Evolutionary conservation across 2,797 vertebrate species (phyloP).

Genomic region (Oreochromis grahami): DNA sequence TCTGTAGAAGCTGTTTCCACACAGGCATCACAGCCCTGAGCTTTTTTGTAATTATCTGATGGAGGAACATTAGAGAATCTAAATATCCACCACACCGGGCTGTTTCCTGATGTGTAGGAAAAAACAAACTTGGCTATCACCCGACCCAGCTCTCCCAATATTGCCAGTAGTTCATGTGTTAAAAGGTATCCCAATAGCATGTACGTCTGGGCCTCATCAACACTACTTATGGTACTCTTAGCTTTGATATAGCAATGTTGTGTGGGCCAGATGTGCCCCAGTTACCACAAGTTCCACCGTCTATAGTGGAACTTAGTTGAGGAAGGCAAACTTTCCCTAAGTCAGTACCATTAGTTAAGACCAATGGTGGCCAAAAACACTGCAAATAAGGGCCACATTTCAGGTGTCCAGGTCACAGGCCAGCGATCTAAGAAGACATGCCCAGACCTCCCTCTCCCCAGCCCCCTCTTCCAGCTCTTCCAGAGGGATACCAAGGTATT

Average conservation of each 20-base stretch:
- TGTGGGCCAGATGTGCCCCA: not conserved
- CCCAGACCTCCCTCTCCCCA: not conserved
- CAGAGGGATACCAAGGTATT: accelerated
- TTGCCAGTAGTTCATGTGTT: not conserved
- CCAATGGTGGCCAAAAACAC: not conserved
- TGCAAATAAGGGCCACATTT: not conserved
- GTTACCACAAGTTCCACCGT: accelerated
- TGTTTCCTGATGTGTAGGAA: not conserved
- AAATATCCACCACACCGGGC: not conserved
- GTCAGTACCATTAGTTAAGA: not conserved
- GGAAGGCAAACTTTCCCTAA: not conserved
- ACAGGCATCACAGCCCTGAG: not conserved
- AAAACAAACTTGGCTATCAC: not conserved
- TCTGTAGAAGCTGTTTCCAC: not conserved
- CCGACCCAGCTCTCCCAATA: not conserved
- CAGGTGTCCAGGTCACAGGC: not conserved
- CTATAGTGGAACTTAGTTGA: not conserved
- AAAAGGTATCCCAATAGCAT: not conserved
- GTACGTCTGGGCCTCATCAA: not conserved
- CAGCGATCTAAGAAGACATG: not conserved
- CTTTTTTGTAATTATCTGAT: not conserved
- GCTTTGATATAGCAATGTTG: not conserved
- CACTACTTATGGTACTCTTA: not conserved
- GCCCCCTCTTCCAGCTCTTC: not conserved
- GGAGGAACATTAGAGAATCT: not conserved